Evolutionary conservation across 2,113 vertebrate genomes (phyloP).

Genomic region (Rhinoderma darwinii): DNA sequence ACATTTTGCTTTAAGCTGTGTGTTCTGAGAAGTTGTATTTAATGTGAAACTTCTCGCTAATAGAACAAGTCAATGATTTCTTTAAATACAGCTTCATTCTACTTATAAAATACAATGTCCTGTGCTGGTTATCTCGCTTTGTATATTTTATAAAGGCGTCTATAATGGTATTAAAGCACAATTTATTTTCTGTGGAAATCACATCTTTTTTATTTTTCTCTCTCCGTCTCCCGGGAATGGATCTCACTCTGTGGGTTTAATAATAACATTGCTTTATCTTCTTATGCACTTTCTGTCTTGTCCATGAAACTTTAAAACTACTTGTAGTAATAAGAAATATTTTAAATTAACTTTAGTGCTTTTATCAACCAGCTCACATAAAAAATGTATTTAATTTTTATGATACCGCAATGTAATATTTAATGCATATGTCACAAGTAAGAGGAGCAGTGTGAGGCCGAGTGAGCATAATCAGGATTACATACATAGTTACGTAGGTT

Average conservation of each 20-base stretch:
- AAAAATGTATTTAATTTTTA: slow-evolving; percentile 3
- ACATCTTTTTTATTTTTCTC: slow-evolving; percentile 1
- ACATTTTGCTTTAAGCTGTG: slow-evolving; percentile 50
- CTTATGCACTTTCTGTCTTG: neutral
- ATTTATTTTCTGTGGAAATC: neutral
- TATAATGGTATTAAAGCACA: neutral
- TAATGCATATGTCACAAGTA: slow-evolving; percentile 6
- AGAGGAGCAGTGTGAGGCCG: neutral
- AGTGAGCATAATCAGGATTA: neutral
- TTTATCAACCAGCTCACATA: neutral
- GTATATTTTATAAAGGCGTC: neutral
- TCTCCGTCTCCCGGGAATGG: slow-evolving; percentile 39
- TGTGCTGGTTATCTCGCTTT: slow-evolving; percentile 8
- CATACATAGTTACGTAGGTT: no score
- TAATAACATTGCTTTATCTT: slow-evolving; percentile 11
- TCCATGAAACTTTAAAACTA: slow-evolving; percentile 13
- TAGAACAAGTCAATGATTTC: slow-evolving; percentile 38
- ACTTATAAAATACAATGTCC: slow-evolving; percentile 2
- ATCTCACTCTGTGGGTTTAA: neutral
- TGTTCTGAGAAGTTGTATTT: slow-evolving; percentile 53
- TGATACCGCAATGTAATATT: neutral
- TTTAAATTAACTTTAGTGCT: slow-evolving; percentile 6
- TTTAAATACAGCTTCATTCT: slow-evolving; percentile 23
- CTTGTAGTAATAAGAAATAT: slow-evolving; percentile 8
- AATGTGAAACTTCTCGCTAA: slow-evolving; percentile 30